Base-by-base conservation (phyloP, 2,797 vertebrate species). In the Macropodus opercularis region DNA sequence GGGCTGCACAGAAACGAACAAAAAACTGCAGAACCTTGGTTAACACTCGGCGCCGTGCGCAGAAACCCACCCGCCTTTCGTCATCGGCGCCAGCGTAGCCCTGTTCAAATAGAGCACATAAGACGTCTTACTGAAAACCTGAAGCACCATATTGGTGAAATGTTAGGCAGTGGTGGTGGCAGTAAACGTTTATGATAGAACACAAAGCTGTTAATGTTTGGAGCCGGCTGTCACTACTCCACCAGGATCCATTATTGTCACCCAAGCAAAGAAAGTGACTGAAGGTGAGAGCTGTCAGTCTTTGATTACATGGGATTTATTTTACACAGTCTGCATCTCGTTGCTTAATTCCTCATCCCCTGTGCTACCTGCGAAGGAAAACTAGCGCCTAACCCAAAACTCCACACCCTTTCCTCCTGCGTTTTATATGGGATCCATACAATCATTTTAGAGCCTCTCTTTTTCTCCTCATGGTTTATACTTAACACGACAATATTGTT, bases 401-500 rank as follows among this genome's bases (percentile, higher is more conserved):
- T 81, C 68, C 75, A 41, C 53, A 53, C 43, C 70, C 44, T 56
- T 84, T 60, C 21, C 2, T 11, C 11, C 18, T 39, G 47, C 72
- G 79, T 77, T 84, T 40, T 85, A 79, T 54, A 44, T 68, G 67
- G 21, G 73, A 76, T 84, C 75, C 61, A 85, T 80, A 84, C 48
- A 77, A 52, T 75, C 75, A 53, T 86, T 91, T 82, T 84, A 80
- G 69, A 72, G 63, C 70, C 61, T 69, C n/a, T 50, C 29, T 69
- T 43, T 38, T 63, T 63, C 35, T 58, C 4, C 19, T 56, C 56
- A 44, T 38, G 15, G 4, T 68, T 61, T 73, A 71, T 53, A 79
- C 89, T 92, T 92, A 90, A 91, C 84, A 81, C 79, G 60, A 89
- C 72, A 56, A 82, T 65, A 72, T 79, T 90, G 31, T 91, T 89